Evolutionary conservation across 2,113 vertebrate genomes (phyloP).

Genomic region (Oxyruncus cristatus): DNA sequence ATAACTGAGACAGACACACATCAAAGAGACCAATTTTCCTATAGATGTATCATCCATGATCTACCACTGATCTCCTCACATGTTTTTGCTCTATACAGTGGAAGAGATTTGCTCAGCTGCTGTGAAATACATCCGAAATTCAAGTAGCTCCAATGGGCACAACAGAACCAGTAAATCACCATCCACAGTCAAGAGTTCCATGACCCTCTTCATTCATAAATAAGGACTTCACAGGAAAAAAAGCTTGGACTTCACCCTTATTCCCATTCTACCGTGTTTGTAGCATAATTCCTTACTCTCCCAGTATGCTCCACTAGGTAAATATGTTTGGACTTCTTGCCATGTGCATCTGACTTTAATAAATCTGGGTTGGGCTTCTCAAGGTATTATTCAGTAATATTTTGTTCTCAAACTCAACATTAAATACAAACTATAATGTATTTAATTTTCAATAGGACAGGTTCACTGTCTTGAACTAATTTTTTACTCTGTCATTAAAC

Average conservation of each 20-base stretch:
- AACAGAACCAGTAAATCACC: neutral
- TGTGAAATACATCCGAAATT: neutral
- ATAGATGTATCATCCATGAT: neutral
- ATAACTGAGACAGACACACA: neutral
- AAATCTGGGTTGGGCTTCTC: neutral
- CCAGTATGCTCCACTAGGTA: neutral
- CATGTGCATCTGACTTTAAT: neutral
- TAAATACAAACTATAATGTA: neutral
- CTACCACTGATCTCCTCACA: neutral
- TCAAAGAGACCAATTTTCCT: neutral
- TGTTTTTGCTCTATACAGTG: neutral
- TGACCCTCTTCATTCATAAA: neutral
- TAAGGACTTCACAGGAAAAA: neutral
- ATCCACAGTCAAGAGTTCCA: neutral
- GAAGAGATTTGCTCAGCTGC: neutral
- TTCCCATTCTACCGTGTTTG: neutral
- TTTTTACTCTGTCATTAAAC: neutral
- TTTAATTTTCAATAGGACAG: neutral
- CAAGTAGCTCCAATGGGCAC: neutral
- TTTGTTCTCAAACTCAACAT: neutral
- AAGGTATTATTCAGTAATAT: neutral
- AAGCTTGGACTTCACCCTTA: neutral
- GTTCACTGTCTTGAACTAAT: neutral
- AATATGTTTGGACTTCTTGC: neutral
- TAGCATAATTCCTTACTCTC: neutral